Percentiles rank a stretch among this genome's conserved stretches.
These are phyloP conservation scores for Umimayanthus chanpuru DNA, from an alignment of 92 coral and sea anemone species.

Conservation along the genomic window DNA sequence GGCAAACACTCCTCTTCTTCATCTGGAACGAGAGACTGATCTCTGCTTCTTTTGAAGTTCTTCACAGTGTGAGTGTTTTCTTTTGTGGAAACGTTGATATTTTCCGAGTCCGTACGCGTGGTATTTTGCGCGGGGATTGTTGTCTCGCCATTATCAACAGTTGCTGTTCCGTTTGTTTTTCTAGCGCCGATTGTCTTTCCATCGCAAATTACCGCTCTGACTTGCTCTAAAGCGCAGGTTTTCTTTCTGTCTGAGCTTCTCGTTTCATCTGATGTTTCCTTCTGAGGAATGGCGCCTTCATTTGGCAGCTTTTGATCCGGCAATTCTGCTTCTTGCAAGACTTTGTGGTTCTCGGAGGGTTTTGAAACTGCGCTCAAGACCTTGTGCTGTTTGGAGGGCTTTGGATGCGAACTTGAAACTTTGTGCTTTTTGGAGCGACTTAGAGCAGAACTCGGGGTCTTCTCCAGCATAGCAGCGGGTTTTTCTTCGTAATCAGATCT, in stretches of 20 bases:
- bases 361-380: background rate
- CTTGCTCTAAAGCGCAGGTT: background rate
- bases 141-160: background rate
- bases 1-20: background rate
- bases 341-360: background rate
- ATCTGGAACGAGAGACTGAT: background rate
- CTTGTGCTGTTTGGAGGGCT: background rate
- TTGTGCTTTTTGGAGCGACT: too few species aligned
- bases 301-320: background rate
- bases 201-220: background rate
- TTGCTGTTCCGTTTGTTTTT: background rate
- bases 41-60: background rate
- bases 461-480: background rate
- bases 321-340: background rate
- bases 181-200: background rate
- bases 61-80: background rate
- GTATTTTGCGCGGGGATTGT: background rate
- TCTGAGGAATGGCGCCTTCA: background rate
- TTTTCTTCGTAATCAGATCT: background rate
- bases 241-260: background rate
- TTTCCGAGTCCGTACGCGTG: background rate
- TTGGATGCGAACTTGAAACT: background rate
- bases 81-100: background rate
- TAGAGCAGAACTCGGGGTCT: background rate
- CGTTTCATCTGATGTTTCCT: background rate